Percentiles rank a stretch among this genome's conserved stretches.
Evolutionary conservation across 2,797 vertebrate species (phyloP).

Genomic region (Taenioides sp.): DNA sequence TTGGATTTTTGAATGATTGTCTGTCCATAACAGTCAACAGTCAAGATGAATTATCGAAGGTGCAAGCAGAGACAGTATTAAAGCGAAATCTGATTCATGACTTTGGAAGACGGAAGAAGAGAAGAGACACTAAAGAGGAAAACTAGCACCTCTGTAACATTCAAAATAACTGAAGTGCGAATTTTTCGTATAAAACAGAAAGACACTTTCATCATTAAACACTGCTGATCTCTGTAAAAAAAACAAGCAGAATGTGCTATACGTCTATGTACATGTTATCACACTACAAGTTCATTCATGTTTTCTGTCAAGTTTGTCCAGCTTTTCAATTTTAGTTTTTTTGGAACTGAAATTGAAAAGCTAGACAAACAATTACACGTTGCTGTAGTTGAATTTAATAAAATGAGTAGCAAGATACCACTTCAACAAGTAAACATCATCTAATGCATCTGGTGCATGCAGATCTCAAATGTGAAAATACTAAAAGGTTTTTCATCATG

Average conservation of each 20-base stretch:
- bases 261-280: conserved; percentile 61
- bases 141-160: conserved; percentile 59
- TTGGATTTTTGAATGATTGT: conserved; percentile 65
- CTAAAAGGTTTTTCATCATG: conserved; percentile 12
- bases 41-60: conserved; percentile 62
- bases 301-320: conserved; percentile 56
- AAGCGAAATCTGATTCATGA: conserved; percentile 60
- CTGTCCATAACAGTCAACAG: conserved; percentile 56
- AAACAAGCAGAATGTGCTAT: conserved; percentile 53
- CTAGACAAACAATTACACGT: not conserved
- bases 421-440: conserved; percentile 6
- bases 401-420: conserved; percentile 10
- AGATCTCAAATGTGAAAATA: conserved; percentile 20
- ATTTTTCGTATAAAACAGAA: conserved; percentile 54
- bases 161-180: conserved; percentile 68
- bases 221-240: conserved; percentile 40
- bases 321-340: conserved; percentile 32
- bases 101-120: conserved; percentile 51
- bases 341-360: too few species aligned
- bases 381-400: conserved; percentile 9
- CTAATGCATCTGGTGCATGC: conserved; percentile 15
- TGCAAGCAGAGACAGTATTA: conserved; percentile 62
- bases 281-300: conserved; percentile 28
- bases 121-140: conserved; percentile 50
- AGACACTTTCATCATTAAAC: conserved; percentile 42